Percentiles rank a stretch among this genome's conserved stretches.
Conservation (phyloP, 2,113 vertebrate genomes). For the Shinisaurus crocodilurus region DNA sequence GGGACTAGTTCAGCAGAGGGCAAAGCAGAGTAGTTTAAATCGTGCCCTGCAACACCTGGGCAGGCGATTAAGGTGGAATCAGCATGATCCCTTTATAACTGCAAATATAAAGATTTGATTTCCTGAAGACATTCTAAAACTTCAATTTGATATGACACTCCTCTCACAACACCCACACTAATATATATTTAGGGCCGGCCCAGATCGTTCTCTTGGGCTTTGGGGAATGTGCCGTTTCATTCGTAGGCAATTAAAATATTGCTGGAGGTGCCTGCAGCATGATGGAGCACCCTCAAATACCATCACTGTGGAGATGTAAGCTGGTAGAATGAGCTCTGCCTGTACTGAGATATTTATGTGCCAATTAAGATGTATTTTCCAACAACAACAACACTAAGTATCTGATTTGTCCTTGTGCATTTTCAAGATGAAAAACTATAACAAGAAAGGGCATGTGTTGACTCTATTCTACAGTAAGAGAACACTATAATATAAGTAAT, state of each 20-base stretch:
- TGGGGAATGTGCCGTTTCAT: conserved; percentile 23
- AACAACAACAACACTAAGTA: conserved; percentile 43
- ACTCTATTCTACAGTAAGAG: conserved; percentile 28
- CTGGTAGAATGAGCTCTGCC: conserved; percentile 10
- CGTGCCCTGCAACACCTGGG: conserved; percentile 63
- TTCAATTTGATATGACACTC: conserved; percentile 45
- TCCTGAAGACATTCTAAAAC: conserved; percentile 34
- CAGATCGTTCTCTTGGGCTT: conserved; percentile 43
- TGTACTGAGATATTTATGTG: neutral
- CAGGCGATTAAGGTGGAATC: conserved; percentile 49
- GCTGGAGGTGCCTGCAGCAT: neutral
- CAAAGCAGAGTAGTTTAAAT: conserved; percentile 49
- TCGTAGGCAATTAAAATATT: conserved; percentile 51
- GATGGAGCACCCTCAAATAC: conserved; percentile 2
- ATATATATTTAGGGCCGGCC: conserved; percentile 19
- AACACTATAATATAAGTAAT: conserved; percentile 45
- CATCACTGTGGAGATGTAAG: conserved; percentile 19
- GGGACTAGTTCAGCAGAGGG: conserved; percentile 38
- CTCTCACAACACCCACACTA: conserved; percentile 22
- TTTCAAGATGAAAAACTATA: conserved; percentile 46
- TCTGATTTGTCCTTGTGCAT: conserved; percentile 43
- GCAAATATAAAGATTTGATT: conserved; percentile 50
- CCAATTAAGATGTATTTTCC: conserved; percentile 46
- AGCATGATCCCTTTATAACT: conserved; percentile 49
- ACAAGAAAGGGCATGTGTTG: conserved; percentile 30